Evolutionary conservation across 2,888 invertebrate species (phyloP), one percentile per base, ranked within the genome.

Genomic region (Barypeithes pellucidus): DNA sequence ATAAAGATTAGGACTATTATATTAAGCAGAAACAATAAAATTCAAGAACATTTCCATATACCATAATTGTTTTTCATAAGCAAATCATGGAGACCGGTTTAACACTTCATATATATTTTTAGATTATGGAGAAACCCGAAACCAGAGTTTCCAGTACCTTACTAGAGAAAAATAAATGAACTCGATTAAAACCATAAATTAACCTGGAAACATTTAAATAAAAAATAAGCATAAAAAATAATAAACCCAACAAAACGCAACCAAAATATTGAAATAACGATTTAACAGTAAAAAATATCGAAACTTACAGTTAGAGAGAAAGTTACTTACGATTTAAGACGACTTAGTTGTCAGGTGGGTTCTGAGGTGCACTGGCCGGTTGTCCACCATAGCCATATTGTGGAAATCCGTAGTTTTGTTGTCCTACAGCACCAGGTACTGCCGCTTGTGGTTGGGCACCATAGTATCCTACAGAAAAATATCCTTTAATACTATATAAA

Each of bases 371-470:
- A 7, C 14, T 16, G n/a, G 80, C 77, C 16, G 79, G 77, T 65
- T 82, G 82, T 11, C 79, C 84, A n/a, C 86, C 86, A 75, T 87
- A 86, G 47, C 85, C 85, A 74, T 87, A 87, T 18, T 84, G 84
- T 14, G 87, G 85, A 78, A 86, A 87, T 60, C 85, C 84, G 73
- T 87, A 87, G 63, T 85, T 85, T 52, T 84, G 84, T 75, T 86
- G 87, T 8, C 85, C 85, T 24, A 84, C 84, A 47, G 82, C 82
- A 9, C 79, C 80, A 20, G 84, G 84, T 12, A 84, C 84, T 20
- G 80, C 77, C n/a, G 75, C 77, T 68, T 82, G 84, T 2, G 82
- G 80, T 76, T 85, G 86, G 20, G 80, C 84, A 41, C 85, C 85
- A 73, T 86, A 86, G 78, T 86, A 86, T 52, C 85, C 85, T 72